Conservation (phyloP, 2,888 invertebrate species). For the Caenorhabditis sinica region DNA sequence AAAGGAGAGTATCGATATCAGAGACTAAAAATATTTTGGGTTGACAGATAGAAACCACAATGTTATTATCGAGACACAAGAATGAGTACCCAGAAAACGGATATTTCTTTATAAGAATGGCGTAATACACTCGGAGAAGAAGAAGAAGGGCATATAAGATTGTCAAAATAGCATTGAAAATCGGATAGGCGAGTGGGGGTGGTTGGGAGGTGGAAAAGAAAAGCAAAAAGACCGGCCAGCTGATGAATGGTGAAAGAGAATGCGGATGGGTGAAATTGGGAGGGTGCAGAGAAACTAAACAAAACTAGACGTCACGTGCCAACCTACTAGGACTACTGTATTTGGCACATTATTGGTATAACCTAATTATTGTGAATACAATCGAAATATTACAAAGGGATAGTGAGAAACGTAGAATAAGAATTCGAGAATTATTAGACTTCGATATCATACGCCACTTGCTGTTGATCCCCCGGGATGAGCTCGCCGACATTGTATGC, state of each 20-base stretch:
- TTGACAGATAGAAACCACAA: neutral
- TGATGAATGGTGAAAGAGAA: slow-evolving; percentile 46
- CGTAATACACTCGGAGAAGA: neutral
- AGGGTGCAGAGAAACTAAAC: slow-evolving; percentile 43
- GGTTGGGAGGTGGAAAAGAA: slow-evolving; percentile 45
- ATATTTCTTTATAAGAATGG: slow-evolving; percentile 5
- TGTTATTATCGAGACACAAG: neutral
- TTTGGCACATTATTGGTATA: neutral
- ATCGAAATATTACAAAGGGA: neutral
- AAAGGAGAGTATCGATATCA: neutral
- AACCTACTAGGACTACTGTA: slow-evolving; percentile 8
- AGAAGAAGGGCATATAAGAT: slow-evolving; percentile 12
- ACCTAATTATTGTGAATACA: neutral
- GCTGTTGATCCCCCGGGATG: slow-evolving; percentile 52
- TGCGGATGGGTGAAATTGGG: slow-evolving; percentile 35
- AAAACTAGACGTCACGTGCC: slow-evolving; percentile 11
- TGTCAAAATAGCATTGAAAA: slow-evolving; percentile 9
- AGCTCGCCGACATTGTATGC: slow-evolving; percentile 29
- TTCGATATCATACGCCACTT: slow-evolving; percentile 63
- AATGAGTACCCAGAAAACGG: neutral
- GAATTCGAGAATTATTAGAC: slow-evolving; percentile 21
- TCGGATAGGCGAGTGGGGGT: neutral
- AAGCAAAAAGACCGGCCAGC: slow-evolving; percentile 35
- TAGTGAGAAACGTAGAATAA: neutral
- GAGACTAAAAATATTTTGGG: neutral